A percentile compares a stretch with the other conserved stretches of the same genome.
Conservation (phyloP, 2,888 invertebrate species). For the Timandra comae region DNA sequence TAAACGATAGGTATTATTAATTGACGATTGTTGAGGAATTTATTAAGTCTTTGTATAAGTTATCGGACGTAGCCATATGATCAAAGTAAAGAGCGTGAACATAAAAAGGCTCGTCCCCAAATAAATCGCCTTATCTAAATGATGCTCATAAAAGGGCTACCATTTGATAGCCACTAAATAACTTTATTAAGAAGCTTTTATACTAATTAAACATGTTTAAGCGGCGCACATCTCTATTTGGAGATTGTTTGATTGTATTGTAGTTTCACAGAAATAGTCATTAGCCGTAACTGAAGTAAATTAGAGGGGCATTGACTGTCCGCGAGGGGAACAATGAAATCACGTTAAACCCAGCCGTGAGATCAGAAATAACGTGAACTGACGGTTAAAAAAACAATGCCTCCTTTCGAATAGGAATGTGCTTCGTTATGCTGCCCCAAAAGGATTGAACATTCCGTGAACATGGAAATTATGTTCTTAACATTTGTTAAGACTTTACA, state of each 20-base stretch:
- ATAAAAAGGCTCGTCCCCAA: constrained; percentile 14
- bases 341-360: constrained; percentile 36
- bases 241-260: constrained; percentile 39
- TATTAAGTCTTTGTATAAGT: too few species aligned
- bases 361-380: constrained; percentile 46
- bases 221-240: constrained; percentile 38
- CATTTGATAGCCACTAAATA: constrained; percentile 48
- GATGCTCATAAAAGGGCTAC: constrained; percentile 44
- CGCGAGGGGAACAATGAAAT: constrained; percentile 46
- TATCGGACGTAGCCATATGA: neutral
- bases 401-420: constrained; percentile 44
- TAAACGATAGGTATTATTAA: too few species aligned
- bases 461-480: constrained; percentile 39
- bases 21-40: too few species aligned
- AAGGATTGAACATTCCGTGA: constrained; percentile 46
- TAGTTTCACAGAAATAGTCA: constrained; percentile 49
- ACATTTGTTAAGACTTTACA: constrained; percentile 35
- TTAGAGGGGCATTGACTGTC: constrained; percentile 36
- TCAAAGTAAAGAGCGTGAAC: neutral
- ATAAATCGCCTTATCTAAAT: constrained; percentile 50
- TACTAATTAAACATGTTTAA: constrained; percentile 53
- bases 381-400: constrained; percentile 39
- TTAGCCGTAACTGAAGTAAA: constrained; percentile 42
- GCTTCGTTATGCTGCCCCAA: constrained; percentile 49
- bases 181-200: constrained; percentile 50